phyloP scores from a whole-genome alignment of 2,888 invertebrate genomes.

The Magallana nippona region DNA sequence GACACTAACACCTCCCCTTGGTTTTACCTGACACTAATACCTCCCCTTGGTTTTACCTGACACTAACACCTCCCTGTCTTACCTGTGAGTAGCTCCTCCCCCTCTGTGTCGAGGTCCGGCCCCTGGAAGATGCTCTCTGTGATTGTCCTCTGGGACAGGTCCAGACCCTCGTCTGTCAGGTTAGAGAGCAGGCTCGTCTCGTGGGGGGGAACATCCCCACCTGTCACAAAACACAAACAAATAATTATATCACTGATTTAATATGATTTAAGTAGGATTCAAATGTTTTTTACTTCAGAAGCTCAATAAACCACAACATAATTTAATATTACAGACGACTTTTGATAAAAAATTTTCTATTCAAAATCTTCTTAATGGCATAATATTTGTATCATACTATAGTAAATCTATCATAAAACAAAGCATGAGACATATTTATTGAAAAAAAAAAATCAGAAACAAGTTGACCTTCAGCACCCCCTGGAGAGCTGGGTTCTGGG shows the following conservation, averaged over 20 bases:
- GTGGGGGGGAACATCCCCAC: slow-evolving; percentile 58
- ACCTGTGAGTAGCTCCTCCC: slow-evolving; percentile 76
- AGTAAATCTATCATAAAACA: too few species aligned
- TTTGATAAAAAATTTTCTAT: too few species aligned
- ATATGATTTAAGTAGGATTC: background rate
- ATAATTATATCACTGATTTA: too few species aligned
- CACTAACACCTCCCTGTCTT: slow-evolving; percentile 25
- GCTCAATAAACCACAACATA: too few species aligned
- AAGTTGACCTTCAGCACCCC: slow-evolving; percentile 43
- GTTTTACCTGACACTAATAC: too few species aligned
- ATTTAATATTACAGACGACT: too few species aligned
- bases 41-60: background rate
- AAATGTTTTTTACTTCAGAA: too few species aligned
- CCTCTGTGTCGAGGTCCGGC: slow-evolving; percentile 75
- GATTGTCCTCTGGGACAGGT: slow-evolving; percentile 74
- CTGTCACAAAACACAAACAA: background rate
- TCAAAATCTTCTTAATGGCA: too few species aligned
- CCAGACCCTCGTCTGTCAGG: slow-evolving; percentile 77
- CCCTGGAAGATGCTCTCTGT: slow-evolving; percentile 76
- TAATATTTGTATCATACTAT: too few species aligned
- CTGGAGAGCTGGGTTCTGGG: slow-evolving; percentile 42
- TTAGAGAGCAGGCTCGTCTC: slow-evolving; percentile 72
- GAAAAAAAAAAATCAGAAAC: background rate
- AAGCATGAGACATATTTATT: too few species aligned
- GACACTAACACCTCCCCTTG: too few species aligned